Evolutionary conservation across 1,140 invertebrate genomes (phyloP), one percentile per base, ranked within the genome.

Genomic region (Nomia melanderi): DNA sequence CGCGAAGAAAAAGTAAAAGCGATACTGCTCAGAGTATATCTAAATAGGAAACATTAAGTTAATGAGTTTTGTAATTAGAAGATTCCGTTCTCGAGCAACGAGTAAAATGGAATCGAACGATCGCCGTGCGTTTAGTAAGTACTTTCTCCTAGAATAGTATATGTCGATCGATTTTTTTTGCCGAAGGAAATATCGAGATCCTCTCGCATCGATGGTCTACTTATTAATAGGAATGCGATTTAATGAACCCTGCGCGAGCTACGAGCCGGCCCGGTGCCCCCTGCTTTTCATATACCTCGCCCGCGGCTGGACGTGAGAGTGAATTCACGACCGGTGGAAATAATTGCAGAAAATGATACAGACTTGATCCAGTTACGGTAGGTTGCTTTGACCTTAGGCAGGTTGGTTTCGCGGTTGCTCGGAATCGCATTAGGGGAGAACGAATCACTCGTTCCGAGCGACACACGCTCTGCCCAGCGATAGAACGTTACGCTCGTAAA

Each of bases 291-390:
- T 50, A 29, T 31, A 3, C 39, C 8, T 64, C 9, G 41, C 3
- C 36, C 41, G 11, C 36, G 3, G 14, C 23, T 20, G n/a, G n/a
- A n/a, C n/a, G 62, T 6, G 41, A 64, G 62, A 64, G 41, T 47
- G 62, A n/a, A 31, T 44, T 47, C 41, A 31, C 62, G 41, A 64
- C 41, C 41, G 41, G 23, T 44, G 62, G 36, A 31, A 64, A 50
- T 64, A 64, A 64, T 64, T 64, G 41, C 41, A 31, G 6, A 11
- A 47, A 47, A 47, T 29, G 62, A 64, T 64, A 64, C 41, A 27
- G 62, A 64, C 27, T 64, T 47, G 62, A 64, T 64, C 62, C 62
- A 47, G 62, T 36, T 64, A 64, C 62, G 62, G 62, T 64, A 64
- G 62, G 25, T 64, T 64, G 62, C 41, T 64, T 7, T 31, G 62